Evolutionary conservation across 2,888 invertebrate species (phyloP), one percentile per base, ranked within the genome.

Genomic region (Ornithoptera alexandrae): DNA sequence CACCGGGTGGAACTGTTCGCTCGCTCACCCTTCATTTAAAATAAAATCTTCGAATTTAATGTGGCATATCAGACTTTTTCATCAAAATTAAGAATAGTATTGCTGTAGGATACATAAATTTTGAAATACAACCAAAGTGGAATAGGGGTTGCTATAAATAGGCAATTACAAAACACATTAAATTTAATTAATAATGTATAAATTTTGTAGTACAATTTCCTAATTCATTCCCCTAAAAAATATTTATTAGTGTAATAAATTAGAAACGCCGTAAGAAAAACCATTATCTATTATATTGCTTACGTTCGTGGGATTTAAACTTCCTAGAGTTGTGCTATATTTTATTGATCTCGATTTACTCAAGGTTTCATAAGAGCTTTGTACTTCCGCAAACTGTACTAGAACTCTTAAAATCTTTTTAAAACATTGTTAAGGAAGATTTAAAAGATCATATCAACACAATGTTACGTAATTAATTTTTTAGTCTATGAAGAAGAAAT

Each of bases 371-470:
- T 53, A n/a, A 53, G 53, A 53, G 53, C n/a, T n/a, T 53, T 53
- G n/a, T 53, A 53, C 53, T 53, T 53, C 53, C 53, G 53, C n/a
- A n/a, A 53, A n/a, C 7, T 53, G n/a, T 53, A 53, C 7, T 53
- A 53, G 18, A 12, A n/a, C 12, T n/a, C 53, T 53, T 53, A 53
- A 53, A 53, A 53, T 53, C 53, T 53, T 53, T n/a, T 53, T 46
- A 46, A n/a, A 53, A 53, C 53, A n/a, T 53, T 53, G 53, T 53
- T 53, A n/a, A 53, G 53, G n/a, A 53, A 53, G 53, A 53, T 53
- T 53, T 53, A 53, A 18, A 53, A 5, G 53, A n/a, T 53, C 18
- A n/a, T 3, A 15, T 15, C 12, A 15, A 12, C 15, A 46, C 15
- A 46, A 12, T 15, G 12, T 46, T 12, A 12, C 8, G 8, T 15